Percentiles rank a stretch among this genome's conserved stretches.
Conservation (phyloP, 2,888 invertebrate species). For the Ceramica pisi region DNA sequence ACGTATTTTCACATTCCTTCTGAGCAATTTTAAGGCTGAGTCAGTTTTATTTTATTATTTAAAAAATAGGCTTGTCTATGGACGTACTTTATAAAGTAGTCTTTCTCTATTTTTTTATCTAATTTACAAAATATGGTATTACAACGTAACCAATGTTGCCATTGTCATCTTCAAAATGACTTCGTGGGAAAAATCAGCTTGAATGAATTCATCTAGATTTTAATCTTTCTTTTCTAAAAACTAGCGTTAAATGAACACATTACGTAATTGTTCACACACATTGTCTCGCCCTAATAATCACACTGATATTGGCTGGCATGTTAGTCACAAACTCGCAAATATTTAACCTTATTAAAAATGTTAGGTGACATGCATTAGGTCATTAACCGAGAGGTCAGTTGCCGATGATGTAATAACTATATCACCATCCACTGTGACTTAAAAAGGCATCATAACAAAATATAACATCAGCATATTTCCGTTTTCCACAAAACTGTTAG, state of each 20-base stretch:
- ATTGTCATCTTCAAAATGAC: constrained; percentile 37
- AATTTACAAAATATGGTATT: constrained; percentile 4
- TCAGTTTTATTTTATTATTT: background rate
- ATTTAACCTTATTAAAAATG: background rate
- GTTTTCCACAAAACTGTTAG: constrained; percentile 39
- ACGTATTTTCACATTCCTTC: constrained; percentile 13
- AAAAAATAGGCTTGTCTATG: background rate
- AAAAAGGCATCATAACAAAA: constrained; percentile 2
- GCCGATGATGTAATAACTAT: background rate
- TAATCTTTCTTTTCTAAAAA: constrained; percentile 66
- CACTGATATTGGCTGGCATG: constrained; percentile 27
- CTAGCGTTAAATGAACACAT: constrained; percentile 48
- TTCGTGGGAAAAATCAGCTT: constrained; percentile 59
- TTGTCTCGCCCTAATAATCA: constrained; percentile 57
- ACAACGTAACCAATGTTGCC: constrained; percentile 31
- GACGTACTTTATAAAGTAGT: background rate
- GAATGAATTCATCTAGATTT: constrained; percentile 57
- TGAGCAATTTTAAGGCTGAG: constrained; percentile 28
- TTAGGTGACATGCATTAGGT: background rate
- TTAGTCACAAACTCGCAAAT: constrained; percentile 11
- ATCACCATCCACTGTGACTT: background rate
- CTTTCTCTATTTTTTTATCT: too few species aligned
- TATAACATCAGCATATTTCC: constrained; percentile 31
- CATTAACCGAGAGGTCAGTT: background rate
- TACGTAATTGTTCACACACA: constrained; percentile 53